phyloP scores from a whole-genome alignment of 2,797 vertebrate genomes.

The Hirundo rustica region DNA sequence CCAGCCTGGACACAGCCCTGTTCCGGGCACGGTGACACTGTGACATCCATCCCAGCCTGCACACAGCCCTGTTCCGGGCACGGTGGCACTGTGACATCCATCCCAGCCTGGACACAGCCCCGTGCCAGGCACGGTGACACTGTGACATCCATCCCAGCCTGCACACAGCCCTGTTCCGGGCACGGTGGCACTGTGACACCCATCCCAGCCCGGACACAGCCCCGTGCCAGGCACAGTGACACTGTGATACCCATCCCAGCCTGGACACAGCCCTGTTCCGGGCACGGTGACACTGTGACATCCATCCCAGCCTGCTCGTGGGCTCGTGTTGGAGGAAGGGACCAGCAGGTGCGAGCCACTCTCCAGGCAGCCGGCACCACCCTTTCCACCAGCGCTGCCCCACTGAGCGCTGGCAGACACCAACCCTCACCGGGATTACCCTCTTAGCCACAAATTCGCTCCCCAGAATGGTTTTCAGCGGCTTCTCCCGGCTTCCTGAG shows the following conservation, averaged over 20 bases:
- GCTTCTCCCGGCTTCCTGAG: background rate
- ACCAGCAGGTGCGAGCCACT: background rate
- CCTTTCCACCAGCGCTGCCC: accelerated
- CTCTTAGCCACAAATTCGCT: background rate
- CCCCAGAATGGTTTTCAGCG: background rate
- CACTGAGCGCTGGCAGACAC: background rate
- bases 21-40: too few relatives aligned
- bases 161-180: too few relatives aligned
- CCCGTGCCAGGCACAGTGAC: too few relatives aligned
- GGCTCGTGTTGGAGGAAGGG: background rate
- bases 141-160: too few relatives aligned
- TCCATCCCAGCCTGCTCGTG: background rate
- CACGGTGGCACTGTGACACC: too few relatives aligned
- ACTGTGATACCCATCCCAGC: too few relatives aligned
- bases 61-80: accelerated
- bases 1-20: too few relatives aligned
- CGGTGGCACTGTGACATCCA: background rate
- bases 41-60: background rate
- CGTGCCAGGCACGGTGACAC: too few relatives aligned
- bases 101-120: too few relatives aligned
- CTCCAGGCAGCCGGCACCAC: background rate
- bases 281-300: background rate
- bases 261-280: accelerated
- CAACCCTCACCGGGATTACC: background rate
- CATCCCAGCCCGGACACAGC: too few relatives aligned